Evolutionary conservation across 2,797 vertebrate species (phyloP).

Genomic region (Epinephelus awoara): DNA sequence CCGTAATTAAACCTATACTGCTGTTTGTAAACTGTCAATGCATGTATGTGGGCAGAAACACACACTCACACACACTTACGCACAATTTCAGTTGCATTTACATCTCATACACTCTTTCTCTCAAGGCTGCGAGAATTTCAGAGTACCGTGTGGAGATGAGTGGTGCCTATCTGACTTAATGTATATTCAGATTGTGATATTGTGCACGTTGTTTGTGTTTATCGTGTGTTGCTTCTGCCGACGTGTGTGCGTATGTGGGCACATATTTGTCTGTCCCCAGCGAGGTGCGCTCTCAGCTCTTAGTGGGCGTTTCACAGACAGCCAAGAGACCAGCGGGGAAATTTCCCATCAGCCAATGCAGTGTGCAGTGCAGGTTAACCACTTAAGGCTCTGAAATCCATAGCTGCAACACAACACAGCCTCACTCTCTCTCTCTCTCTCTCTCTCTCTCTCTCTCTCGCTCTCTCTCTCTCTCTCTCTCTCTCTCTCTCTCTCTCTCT

Average conservation of each 20-base stretch:
- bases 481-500: neutral
- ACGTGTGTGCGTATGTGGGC: constrained; percentile 23
- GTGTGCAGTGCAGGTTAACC: constrained; percentile 76
- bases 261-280: constrained; percentile 59
- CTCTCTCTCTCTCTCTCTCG: constrained; percentile 28
- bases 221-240: constrained; percentile 23
- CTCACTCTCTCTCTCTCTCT: constrained; percentile 28
- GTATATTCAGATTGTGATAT: neutral
- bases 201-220: constrained; percentile 24
- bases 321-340: constrained; percentile 73
- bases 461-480: constrained; percentile 33
- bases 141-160: constrained; percentile 43
- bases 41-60: constrained; percentile 54
- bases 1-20: constrained; percentile 81
- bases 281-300: constrained; percentile 69
- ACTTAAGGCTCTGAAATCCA: constrained; percentile 77
- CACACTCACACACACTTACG: constrained; percentile 8
- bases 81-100: constrained; percentile 52
- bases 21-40: constrained; percentile 76
- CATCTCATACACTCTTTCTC: constrained; percentile 53
- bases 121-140: constrained; percentile 60
- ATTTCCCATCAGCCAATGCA: constrained; percentile 80
- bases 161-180: constrained; percentile 37
- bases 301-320: constrained; percentile 78
- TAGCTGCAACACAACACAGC: constrained; percentile 51